These are phyloP conservation scores for Hylia prasina DNA, from an alignment of 2,113 vertebrate genomes.

Conservation along the genomic window DNA sequence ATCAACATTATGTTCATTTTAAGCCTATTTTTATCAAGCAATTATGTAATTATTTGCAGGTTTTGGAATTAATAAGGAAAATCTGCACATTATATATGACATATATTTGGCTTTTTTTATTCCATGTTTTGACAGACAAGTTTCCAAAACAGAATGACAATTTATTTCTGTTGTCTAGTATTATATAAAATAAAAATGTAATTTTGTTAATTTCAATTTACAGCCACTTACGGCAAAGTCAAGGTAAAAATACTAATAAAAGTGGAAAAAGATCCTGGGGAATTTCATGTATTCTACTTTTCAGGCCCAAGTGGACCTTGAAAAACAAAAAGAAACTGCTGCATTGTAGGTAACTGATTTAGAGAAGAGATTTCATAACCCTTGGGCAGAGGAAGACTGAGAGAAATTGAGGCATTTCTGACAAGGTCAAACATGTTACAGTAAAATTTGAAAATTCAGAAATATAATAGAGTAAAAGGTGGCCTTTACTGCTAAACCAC, in stretches of 20 bases:
- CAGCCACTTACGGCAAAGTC: not conserved
- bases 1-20: not conserved
- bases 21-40: not conserved
- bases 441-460: not conserved
- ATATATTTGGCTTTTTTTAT: not conserved
- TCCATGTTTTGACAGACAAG: not conserved
- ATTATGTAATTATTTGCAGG: not conserved
- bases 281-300: not conserved
- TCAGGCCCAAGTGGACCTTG: not conserved
- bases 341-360: not conserved
- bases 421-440: not conserved
- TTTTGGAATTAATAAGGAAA: not conserved
- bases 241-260: not conserved
- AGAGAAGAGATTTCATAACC: not conserved
- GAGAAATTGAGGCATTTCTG: not conserved
- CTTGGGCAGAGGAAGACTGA: not conserved
- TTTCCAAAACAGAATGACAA: not conserved
- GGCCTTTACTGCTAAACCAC: not conserved
- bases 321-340: not conserved
- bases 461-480: not conserved
- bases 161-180: not conserved
- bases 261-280: accelerated
- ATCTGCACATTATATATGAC: not conserved
- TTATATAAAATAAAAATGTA: not conserved
- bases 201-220: not conserved